Percentiles rank a stretch among this genome's conserved stretches.
phyloP scores from a whole-genome alignment of 2,113 vertebrate genomes.

The Microtus ochrogaster region DNA sequence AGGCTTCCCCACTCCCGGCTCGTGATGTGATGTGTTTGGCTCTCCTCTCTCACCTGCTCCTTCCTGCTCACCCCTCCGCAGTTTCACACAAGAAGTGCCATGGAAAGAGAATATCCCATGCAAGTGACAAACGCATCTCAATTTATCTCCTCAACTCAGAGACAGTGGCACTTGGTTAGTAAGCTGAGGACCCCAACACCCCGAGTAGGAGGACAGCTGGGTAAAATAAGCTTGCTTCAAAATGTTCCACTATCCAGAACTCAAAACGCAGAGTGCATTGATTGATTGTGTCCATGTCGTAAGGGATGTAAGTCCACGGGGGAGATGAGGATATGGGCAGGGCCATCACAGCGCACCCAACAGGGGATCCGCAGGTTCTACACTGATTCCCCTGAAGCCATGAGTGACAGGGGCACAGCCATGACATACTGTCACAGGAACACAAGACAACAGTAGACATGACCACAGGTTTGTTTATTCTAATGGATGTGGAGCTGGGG shows the following conservation, averaged over 20 bases:
- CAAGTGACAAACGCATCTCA: not conserved
- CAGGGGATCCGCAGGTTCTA: not conserved
- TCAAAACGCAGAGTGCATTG: fast-evolving
- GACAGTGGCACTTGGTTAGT: no score
- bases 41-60: not conserved
- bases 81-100: not conserved
- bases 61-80: not conserved
- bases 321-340: fast-evolving
- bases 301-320: not conserved
- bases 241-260: no score
- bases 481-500: not conserved
- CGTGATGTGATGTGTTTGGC: not conserved
- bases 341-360: not conserved
- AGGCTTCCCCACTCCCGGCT: not conserved
- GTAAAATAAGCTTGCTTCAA: not conserved
- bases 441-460: not conserved
- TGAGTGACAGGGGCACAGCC: not conserved
- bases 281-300: not conserved
- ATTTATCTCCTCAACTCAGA: not conserved
- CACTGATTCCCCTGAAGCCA: not conserved
- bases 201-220: not conserved
- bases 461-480: not conserved
- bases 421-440: not conserved
- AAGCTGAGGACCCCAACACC: not conserved
- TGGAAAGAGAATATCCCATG: not conserved